Evolutionary conservation across 2,797 vertebrate genomes (phyloP).

Genomic region (Thamnophis elegans): DNA sequence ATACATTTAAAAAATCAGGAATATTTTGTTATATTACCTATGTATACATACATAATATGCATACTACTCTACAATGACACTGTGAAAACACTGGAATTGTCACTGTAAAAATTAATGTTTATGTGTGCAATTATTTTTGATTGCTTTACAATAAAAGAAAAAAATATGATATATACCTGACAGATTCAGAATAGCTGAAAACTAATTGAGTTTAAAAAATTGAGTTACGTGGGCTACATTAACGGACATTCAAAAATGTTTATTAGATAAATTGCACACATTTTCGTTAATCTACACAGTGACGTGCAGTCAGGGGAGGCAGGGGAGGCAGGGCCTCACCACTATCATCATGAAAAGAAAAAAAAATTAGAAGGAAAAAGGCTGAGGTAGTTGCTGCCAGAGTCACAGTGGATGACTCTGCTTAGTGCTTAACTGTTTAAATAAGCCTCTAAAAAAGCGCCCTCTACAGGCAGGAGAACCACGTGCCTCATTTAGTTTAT

Average conservation of each 20-base stretch:
- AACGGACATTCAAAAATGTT: not conserved
- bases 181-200: not conserved
- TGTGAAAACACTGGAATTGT: not conserved
- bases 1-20: conserved; percentile 30
- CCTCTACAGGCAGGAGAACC: too few relatives aligned
- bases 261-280: not conserved
- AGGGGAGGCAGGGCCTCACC: too few relatives aligned
- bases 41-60: not conserved
- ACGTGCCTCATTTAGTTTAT: too few relatives aligned
- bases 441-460: too few relatives aligned
- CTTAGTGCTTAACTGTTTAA: too few relatives aligned
- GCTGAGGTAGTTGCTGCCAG: too few relatives aligned
- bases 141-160: not conserved
- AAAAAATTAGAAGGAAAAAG: too few relatives aligned
- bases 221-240: not conserved
- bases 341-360: too few relatives aligned
- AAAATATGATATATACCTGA: not conserved
- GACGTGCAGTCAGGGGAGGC: too few relatives aligned
- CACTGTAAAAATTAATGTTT: not conserved
- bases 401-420: too few relatives aligned
- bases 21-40: not conserved
- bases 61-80: conserved; percentile 29
- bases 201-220: not conserved
- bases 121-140: not conserved
- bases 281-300: not conserved